Percentiles rank a stretch among this genome's conserved stretches.
These are phyloP conservation scores for Volucella bombylans DNA, from an alignment of 2,888 invertebrate species.

Conservation along the genomic window DNA sequence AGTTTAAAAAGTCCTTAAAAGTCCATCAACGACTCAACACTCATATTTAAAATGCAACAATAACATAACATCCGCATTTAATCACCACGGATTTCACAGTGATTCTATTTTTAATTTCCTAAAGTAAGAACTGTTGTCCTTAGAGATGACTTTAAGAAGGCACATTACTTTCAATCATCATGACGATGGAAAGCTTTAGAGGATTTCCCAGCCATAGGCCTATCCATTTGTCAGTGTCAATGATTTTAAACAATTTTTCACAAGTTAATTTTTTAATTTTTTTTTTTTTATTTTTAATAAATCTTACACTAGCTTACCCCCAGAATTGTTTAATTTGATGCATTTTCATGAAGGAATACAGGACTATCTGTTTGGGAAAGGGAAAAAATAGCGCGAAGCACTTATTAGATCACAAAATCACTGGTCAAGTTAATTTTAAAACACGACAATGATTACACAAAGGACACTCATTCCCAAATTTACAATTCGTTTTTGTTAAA, in stretches of 20 bases:
- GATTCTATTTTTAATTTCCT: constrained; percentile 42
- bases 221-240: constrained; percentile 55
- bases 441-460: constrained; percentile 33
- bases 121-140: constrained; percentile 45
- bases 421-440: neutral
- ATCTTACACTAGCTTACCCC: constrained; percentile 44
- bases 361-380: neutral
- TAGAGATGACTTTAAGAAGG: neutral
- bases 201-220: constrained; percentile 6
- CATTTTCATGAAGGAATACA: no score
- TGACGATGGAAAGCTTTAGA: neutral
- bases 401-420: neutral
- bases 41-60: constrained; percentile 30
- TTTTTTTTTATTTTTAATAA: neutral
- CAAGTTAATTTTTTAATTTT: neutral
- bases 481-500: neutral
- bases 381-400: neutral
- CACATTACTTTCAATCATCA: neutral
- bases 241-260: neutral
- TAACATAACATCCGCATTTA: constrained; percentile 13
- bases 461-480: neutral
- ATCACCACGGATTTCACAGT: neutral
- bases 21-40: constrained; percentile 18
- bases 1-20: neutral
- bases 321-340: constrained; percentile 7